These are phyloP conservation scores for Venustoraphidia nigricollis DNA, from an alignment of 2,888 invertebrate species.

Conservation along the genomic window DNA sequence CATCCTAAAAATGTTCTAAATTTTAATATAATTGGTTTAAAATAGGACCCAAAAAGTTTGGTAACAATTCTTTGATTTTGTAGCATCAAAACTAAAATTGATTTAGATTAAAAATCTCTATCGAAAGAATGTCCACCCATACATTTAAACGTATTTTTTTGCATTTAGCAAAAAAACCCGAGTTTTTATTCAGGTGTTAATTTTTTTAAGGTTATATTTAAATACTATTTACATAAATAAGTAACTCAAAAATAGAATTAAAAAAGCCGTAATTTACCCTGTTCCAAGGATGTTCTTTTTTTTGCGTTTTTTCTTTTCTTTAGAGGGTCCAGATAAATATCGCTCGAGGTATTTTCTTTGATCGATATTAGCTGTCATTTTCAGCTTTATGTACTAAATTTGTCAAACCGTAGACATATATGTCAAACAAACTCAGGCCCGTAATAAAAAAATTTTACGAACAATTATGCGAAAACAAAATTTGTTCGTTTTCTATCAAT, in stretches of 20 bases:
- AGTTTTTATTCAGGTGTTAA: too few species aligned
- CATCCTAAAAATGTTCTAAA: conserved; percentile 37
- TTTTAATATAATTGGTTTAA: not conserved
- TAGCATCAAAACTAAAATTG: conserved; percentile 4
- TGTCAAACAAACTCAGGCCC: too few species aligned
- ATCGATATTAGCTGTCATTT: conserved; percentile 15
- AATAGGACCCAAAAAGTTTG: not conserved
- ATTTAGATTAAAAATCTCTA: not conserved
- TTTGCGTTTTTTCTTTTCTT: conserved; percentile 31
- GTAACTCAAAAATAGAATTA: not conserved
- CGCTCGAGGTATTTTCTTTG: conserved; percentile 70
- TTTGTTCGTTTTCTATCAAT: too few species aligned
- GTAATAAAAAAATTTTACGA: too few species aligned
- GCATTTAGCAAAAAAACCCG: too few species aligned
- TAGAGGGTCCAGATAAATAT: conserved; percentile 53
- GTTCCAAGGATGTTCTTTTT: conserved; percentile 13
- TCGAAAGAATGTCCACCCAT: too few species aligned
- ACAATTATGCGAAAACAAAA: too few species aligned
- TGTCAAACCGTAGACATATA: too few species aligned
- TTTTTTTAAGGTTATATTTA: too few species aligned
- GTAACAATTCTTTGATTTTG: not conserved
- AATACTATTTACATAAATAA: too few species aligned
- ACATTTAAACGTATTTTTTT: too few species aligned
- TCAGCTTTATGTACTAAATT: not conserved
- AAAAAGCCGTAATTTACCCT: conserved; percentile 9